Evolutionary conservation across 2,113 vertebrate species (phyloP).

Genomic region (Leucopternis melanops): DNA sequence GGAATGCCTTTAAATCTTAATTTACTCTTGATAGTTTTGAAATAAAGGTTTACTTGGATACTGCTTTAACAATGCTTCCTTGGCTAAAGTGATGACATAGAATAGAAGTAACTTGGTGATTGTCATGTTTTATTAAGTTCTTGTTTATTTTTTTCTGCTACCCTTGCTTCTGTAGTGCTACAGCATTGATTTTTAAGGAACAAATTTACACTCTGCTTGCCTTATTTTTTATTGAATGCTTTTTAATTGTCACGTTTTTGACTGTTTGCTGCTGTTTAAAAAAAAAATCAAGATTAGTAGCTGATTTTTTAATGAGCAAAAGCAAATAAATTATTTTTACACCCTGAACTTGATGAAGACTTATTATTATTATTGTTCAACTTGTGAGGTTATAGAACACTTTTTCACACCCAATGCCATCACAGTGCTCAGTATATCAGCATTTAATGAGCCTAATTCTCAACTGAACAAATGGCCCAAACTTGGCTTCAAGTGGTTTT

Average conservation of each 20-base stretch:
- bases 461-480: not conserved
- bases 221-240: slow-evolving; percentile 27
- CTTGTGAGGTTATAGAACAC: not conserved
- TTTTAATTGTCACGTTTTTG: slow-evolving; percentile 21
- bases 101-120: not conserved
- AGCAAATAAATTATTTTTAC: slow-evolving; percentile 55
- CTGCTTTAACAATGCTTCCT: not conserved
- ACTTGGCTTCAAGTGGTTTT: not conserved
- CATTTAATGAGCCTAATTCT: not conserved
- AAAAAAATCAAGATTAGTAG: slow-evolving; percentile 5
- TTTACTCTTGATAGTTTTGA: not conserved
- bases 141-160: not conserved
- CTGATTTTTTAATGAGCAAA: slow-evolving; percentile 37
- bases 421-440: not conserved
- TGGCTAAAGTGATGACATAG: not conserved
- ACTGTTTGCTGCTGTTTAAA: slow-evolving; percentile 48
- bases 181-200: not conserved
- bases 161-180: not conserved
- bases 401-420: not conserved
- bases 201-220: not conserved
- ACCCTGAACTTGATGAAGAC: not conserved
- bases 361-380: not conserved
- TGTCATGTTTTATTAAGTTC: not conserved
- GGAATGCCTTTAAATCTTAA: not conserved
- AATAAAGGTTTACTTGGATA: not conserved